A percentile compares a stretch with the other conserved stretches of the same genome.
Evolutionary conservation across 92 coral and sea anemone genomes (phyloP).

Genomic region (Porites rus): DNA sequence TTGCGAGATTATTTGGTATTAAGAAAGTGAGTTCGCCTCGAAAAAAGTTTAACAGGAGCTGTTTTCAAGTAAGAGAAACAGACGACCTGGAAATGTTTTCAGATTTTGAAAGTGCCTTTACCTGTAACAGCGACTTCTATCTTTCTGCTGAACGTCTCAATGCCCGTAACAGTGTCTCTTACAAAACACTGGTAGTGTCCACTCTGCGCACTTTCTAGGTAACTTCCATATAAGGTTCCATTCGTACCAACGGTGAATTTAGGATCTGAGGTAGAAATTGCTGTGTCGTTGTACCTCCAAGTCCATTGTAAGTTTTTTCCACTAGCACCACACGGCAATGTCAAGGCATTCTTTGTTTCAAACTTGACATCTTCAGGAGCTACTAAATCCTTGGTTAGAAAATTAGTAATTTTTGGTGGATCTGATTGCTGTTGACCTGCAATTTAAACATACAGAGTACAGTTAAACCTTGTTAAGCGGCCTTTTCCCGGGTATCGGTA

Average conservation of each 20-base stretch:
- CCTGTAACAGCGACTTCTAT: slow-evolving; percentile 52
- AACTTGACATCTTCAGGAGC: slow-evolving; percentile 25
- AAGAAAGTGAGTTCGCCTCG: too few species aligned
- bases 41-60: too few species aligned
- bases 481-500: too few species aligned
- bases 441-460: too few species aligned
- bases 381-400: not conserved
- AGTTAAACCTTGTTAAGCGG: too few species aligned
- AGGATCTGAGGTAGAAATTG: not conserved
- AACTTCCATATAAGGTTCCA: not conserved
- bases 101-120: not conserved
- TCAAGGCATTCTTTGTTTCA: not conserved
- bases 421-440: too few species aligned
- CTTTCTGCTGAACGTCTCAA: slow-evolving; percentile 66
- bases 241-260: not conserved
- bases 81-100: too few species aligned
- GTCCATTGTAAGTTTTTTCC: not conserved
- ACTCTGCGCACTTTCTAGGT: not conserved
- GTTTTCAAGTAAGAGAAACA: too few species aligned
- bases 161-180: not conserved
- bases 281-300: not conserved
- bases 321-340: slow-evolving; percentile 5
- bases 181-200: slow-evolving; percentile 75
- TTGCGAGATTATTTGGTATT: too few species aligned
- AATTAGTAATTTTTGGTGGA: not conserved